Evolutionary conservation across 2,888 invertebrate species (phyloP), one percentile per base, ranked within the genome.

Genomic region (Cyclophora albipunctata): DNA sequence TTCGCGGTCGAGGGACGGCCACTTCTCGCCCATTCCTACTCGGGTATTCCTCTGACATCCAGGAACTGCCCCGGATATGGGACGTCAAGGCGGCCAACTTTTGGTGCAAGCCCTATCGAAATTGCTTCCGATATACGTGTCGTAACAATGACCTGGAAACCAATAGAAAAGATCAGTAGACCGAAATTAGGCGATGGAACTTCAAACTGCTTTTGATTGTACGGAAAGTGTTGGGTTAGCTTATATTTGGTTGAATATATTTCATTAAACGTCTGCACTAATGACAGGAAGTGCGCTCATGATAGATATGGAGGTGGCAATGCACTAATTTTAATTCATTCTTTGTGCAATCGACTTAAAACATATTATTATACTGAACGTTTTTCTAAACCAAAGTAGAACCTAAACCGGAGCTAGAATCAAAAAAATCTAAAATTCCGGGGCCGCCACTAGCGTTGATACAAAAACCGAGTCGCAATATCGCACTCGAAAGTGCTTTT

Each of bases 41-140:
- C 76, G 82, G 69, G 61, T 64, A 37, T 37, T 37, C 37, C 66
- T 61, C 78, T 78, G 80, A 78, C 78, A 79, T 78, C 78, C 76
- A 82, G 83, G 73, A 77, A 77, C 74, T 74, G 73, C 71, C 47
- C 75, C 81, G 85, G 85, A 86, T 84, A 86, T 87, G 80, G 78
- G 75, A 80, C 73, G 83, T 82, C 84, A 78, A 73, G 69, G 64
- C 73, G 60, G 71, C 67, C 72, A 76, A 78, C 80, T 78, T 78
- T 76, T 64, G 69, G 67, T 65, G 60, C 37, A 63, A 66, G 59
- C 66, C 66, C 69, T 63, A 64, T 67, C 69, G 65, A 76, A 81
- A 85, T 84, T 82, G 76, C 73, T 85, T 84, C 84, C 83, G 79
- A 63, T 60, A 62, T 63, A 61, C 63, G 53, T 48, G 59, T 45